Percentiles rank a stretch among this genome's conserved stretches.
Conservation (phyloP, 2,888 invertebrate genomes). For the Drosophila paranaensis region DNA sequence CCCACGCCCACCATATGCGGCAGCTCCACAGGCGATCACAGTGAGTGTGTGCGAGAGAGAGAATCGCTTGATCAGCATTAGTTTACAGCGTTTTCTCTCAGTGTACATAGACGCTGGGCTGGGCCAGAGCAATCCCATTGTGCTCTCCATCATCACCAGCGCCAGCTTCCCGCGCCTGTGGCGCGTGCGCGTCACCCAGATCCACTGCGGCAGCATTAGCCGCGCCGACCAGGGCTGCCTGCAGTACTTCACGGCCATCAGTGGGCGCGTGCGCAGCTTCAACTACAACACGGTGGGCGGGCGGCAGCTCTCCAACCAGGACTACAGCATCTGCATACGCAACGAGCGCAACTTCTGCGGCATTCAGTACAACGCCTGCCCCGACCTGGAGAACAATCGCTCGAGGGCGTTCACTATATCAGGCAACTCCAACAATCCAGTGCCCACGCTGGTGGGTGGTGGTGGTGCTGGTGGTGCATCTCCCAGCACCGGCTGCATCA, state of each 20-base stretch:
- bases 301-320: constrained; percentile 93
- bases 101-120: constrained; percentile 94
- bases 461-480: constrained; percentile 85
- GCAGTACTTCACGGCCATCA: constrained; percentile 87
- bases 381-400: constrained; percentile 89
- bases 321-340: constrained; percentile 94
- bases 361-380: constrained; percentile 92
- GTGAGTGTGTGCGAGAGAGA: constrained; percentile 84
- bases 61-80: not conserved
- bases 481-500: constrained; percentile 89
- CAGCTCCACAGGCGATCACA: constrained; percentile 91
- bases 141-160: constrained; percentile 92
- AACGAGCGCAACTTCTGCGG: constrained; percentile 95
- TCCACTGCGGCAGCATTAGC: constrained; percentile 90
- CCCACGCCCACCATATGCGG: constrained; percentile 93
- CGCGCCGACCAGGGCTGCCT: constrained; percentile 85
- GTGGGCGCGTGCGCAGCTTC: constrained; percentile 92
- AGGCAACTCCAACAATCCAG: constrained; percentile 90
- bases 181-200: constrained; percentile 92
- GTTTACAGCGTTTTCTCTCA: constrained; percentile 76
- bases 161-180: constrained; percentile 91
- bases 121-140: constrained; percentile 89
- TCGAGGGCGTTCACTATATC: constrained; percentile 91
- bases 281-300: constrained; percentile 92
- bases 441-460: constrained; percentile 89